Conservation (phyloP, 2,888 invertebrate genomes). For the Volucella bombylans region DNA sequence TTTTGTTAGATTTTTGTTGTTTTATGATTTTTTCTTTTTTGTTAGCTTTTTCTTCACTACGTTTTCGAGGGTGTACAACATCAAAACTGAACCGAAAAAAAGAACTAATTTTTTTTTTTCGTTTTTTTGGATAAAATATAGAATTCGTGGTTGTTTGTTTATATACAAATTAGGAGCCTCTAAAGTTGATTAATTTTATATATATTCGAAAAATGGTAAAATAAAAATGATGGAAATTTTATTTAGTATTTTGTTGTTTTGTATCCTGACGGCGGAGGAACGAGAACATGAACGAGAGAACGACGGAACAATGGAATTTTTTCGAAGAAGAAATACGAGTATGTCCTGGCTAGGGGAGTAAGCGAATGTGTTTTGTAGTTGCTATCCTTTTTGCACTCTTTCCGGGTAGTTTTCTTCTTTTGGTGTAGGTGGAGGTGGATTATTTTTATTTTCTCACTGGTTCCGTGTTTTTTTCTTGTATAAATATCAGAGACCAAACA, state of each 20-base stretch:
- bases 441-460: conserved; percentile 28
- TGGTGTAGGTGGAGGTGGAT: conserved; percentile 64
- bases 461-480: conserved; percentile 49
- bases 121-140: conserved; percentile 35
- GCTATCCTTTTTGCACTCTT: conserved; percentile 67
- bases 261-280: conserved; percentile 69
- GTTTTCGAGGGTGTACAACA: conserved; percentile 68
- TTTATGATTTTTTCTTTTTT: conserved; percentile 5
- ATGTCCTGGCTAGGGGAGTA: conserved; percentile 64
- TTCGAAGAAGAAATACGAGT: conserved; percentile 67
- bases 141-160: conserved; percentile 28
- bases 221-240: conserved; percentile 18
- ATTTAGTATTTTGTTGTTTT: conserved; percentile 55
- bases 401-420: conserved; percentile 19
- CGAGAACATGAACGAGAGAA: conserved; percentile 55
- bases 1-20: conserved; percentile 11
- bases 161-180: conserved; percentile 51
- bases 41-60: conserved; percentile 45
- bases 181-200: conserved; percentile 13
- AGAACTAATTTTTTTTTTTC: conserved; percentile 27
- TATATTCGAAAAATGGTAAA: background rate
- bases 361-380: conserved; percentile 39
- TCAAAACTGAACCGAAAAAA: conserved; percentile 65
- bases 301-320: conserved; percentile 68
- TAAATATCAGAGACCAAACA: conserved; percentile 70